Evolutionary conservation across 2,888 invertebrate genomes (phyloP), one percentile per base, ranked within the genome.

Genomic region (Agriopis leucophaearia): DNA sequence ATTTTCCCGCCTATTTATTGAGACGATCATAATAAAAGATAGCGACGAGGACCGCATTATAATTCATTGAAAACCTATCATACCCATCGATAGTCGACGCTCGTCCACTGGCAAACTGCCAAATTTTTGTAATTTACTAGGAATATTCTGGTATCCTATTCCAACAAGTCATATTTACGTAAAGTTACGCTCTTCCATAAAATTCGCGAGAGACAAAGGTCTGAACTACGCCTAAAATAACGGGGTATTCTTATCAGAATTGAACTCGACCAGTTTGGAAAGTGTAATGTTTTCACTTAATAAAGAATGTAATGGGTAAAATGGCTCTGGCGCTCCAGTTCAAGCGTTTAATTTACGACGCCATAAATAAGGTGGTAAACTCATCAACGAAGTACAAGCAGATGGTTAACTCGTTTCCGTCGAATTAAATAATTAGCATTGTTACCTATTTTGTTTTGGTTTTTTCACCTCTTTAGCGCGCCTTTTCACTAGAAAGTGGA

Each of bases 131-230:
- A 74, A 68, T 63, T 74, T 64, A 66, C 36, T 67, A 42, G 50
- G 64, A 73, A 66, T 59, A 74, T 65, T 65, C 27, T 65, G 55
- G 58, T 44, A 70, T 44, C 59, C 66, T 44, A 62, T 74, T 67
- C 67, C 57, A 57, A 57, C 38, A 58, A 68, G 60, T 66, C 42
- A 67, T 78, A 75, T 74, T 76, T 74, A 71, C 66, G 64, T 61
- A 16, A 66, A 51, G 58, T 74, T 64, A 58, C 59, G 63, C 44
- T 65, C 54, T 8, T 60, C 60, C 57, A 71, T 65, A 66, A 71
- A 69, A 67, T 71, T 64, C 45, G 42, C 64, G 64, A 15, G 64
- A 68, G 64, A 69, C 65, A 71, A 71, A 58, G 62, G 61, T 55
- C 40, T 64, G 47, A 51, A 64, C 48, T 48, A 60, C 35, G 54